These are phyloP conservation scores for Cydia fagiglandana DNA, from an alignment of 1,140 invertebrate genomes.

Conservation along the genomic window DNA sequence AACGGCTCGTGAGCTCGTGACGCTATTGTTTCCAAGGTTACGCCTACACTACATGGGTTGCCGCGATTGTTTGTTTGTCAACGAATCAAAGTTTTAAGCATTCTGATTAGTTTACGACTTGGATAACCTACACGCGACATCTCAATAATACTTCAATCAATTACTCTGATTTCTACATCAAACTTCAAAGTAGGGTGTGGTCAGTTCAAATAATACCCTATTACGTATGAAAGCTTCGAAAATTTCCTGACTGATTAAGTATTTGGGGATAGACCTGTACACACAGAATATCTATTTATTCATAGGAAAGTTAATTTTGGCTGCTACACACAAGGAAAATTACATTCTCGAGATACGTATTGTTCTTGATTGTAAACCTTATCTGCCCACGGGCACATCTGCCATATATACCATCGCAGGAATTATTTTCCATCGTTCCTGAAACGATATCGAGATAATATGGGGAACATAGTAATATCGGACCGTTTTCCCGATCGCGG, in stretches of 20 bases:
- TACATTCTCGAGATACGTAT: neutral
- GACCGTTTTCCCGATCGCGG: conserved; percentile 60
- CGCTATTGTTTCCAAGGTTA: neutral
- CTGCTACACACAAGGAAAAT: neutral
- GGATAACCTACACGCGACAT: neutral
- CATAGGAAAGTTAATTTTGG: neutral
- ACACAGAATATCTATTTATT: too few relatives aligned
- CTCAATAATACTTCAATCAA: neutral
- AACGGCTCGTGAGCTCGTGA: neutral
- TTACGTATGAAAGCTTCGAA: neutral
- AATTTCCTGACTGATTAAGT: neutral
- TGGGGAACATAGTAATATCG: conserved; percentile 55
- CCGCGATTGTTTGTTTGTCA: neutral
- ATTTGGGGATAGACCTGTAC: neutral
- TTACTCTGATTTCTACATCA: neutral
- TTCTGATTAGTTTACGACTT: neutral
- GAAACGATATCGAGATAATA: conserved; percentile 53
- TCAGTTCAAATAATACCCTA: neutral
- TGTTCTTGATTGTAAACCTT: neutral
- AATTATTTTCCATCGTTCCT: conserved; percentile 30
- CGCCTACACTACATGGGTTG: neutral
- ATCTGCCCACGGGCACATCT: conserved; percentile 21
- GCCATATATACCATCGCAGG: conserved; percentile 11
- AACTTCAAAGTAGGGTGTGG: too few relatives aligned
- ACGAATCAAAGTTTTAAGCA: neutral